These are phyloP conservation scores for Nymphalis polychloros DNA, from an alignment of 2,888 invertebrate species.

Conservation along the genomic window DNA sequence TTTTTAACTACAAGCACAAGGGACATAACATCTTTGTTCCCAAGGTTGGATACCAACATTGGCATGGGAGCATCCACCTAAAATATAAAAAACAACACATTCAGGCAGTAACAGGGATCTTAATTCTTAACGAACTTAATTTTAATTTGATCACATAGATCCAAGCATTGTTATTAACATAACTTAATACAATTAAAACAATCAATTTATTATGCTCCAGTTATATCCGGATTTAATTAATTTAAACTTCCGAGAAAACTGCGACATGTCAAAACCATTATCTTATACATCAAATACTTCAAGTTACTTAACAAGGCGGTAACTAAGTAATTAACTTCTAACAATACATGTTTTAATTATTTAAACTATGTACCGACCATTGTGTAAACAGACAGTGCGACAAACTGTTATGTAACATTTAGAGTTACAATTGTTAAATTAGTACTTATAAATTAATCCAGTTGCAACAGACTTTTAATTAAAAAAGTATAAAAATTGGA, in stretches of 20 bases:
- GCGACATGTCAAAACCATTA: conserved; percentile 27
- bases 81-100: too few relatives aligned
- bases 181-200: neutral
- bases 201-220: neutral
- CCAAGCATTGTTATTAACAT: too few relatives aligned
- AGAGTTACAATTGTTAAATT: conserved; percentile 17
- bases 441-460: conserved; percentile 17
- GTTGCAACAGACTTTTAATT: conserved; percentile 13
- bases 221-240: conserved; percentile 16
- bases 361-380: conserved; percentile 40
- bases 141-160: too few relatives aligned
- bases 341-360: conserved; percentile 47
- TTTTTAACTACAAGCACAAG: too few relatives aligned
- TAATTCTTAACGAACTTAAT: too few relatives aligned
- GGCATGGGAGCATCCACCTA: too few relatives aligned
- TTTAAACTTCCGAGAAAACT: conserved; percentile 23
- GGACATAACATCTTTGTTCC: too few relatives aligned
- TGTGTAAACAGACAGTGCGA: conserved; percentile 39
- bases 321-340: conserved; percentile 39
- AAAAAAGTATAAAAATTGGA: neutral
- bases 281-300: conserved; percentile 35
- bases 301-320: conserved; percentile 41
- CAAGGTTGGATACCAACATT: too few relatives aligned
- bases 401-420: conserved; percentile 33
- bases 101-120: too few relatives aligned